Evolutionary conservation across 2,113 vertebrate species (phyloP).

Genomic region (Onychorhynchus coronatus): DNA sequence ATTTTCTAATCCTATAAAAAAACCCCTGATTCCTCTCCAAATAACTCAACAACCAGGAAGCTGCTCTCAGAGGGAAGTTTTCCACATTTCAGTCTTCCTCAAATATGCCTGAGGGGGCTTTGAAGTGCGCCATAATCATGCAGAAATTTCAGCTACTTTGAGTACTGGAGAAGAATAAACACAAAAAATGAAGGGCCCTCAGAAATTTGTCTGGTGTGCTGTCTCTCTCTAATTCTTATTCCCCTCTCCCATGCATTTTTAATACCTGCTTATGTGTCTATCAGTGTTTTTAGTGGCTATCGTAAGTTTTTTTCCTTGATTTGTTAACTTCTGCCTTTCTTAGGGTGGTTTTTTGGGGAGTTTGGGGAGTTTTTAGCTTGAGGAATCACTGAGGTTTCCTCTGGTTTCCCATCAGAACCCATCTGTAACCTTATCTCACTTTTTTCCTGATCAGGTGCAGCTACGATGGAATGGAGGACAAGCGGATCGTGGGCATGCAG

Average conservation of each 20-base stretch:
- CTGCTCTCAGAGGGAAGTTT: not conserved
- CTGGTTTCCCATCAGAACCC: not conserved
- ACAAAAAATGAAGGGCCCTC: not conserved
- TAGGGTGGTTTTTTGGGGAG: rapidly evolving
- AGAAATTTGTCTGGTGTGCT: not conserved
- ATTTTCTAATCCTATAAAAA: slow-evolving; percentile 47
- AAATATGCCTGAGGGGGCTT: not conserved
- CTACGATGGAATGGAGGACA: slow-evolving; percentile 91
- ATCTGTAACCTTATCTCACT: not conserved
- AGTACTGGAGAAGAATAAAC: slow-evolving; percentile 9
- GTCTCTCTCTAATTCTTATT: not conserved
- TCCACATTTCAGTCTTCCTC: not conserved
- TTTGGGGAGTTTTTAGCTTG: not conserved
- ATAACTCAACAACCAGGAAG: not conserved
- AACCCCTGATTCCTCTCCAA: not conserved
- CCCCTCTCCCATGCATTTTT: not conserved
- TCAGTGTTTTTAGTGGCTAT: not conserved
- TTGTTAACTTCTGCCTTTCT: not conserved
- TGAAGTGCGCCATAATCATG: slow-evolving; percentile 10
- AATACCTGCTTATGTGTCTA: not conserved
- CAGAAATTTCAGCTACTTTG: slow-evolving; percentile 21
- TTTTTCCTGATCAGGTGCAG: slow-evolving; percentile 81
- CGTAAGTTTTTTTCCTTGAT: not conserved
- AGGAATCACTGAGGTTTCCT: not conserved
- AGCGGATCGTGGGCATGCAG: slow-evolving; percentile 91